Percentiles rank a stretch among this genome's conserved stretches.
Conservation (phyloP, 2,888 invertebrate species). For the Tyria jacobaeae region DNA sequence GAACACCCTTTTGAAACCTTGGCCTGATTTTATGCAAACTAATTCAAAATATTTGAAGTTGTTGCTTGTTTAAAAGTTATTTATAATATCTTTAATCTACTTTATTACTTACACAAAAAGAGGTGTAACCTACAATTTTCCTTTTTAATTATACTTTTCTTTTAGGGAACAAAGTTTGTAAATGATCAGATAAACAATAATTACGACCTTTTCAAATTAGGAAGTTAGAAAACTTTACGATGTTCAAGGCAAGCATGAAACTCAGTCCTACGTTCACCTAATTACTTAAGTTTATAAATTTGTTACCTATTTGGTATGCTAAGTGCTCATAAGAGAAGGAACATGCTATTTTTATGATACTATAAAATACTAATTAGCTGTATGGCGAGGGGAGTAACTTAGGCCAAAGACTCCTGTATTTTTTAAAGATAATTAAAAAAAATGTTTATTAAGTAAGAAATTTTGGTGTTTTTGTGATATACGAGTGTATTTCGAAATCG, state of each 20-base stretch:
- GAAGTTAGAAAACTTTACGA: slow-evolving; percentile 72
- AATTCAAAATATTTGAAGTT: slow-evolving; percentile 23
- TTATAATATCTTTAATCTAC: slow-evolving; percentile 35
- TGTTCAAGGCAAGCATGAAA: slow-evolving; percentile 77
- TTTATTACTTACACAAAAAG: slow-evolving; percentile 36
- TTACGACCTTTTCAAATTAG: slow-evolving; percentile 75
- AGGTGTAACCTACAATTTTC: slow-evolving; percentile 36
- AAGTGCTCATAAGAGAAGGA: slow-evolving; percentile 67
- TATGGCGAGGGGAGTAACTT: slow-evolving; percentile 5
- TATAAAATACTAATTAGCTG: slow-evolving; percentile 53
- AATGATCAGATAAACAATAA: slow-evolving; percentile 71
- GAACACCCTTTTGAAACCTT: background rate
- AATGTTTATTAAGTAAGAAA: too few relatives aligned
- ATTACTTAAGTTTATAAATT: slow-evolving; percentile 83
- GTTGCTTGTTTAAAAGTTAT: slow-evolving; percentile 22
- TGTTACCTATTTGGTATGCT: slow-evolving; percentile 83
- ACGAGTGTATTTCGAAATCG: too few relatives aligned
- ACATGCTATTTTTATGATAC: slow-evolving; percentile 57
- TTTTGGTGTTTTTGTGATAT: too few relatives aligned
- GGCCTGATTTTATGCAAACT: background rate
- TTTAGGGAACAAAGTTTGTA: slow-evolving; percentile 53
- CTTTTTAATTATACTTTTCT: slow-evolving; percentile 60
- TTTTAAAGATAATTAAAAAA: too few relatives aligned
- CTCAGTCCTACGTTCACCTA: slow-evolving; percentile 70
- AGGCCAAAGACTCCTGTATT: background rate